Conservation (phyloP, 2,888 invertebrate species). For the Hemicrepidius hirtus region DNA sequence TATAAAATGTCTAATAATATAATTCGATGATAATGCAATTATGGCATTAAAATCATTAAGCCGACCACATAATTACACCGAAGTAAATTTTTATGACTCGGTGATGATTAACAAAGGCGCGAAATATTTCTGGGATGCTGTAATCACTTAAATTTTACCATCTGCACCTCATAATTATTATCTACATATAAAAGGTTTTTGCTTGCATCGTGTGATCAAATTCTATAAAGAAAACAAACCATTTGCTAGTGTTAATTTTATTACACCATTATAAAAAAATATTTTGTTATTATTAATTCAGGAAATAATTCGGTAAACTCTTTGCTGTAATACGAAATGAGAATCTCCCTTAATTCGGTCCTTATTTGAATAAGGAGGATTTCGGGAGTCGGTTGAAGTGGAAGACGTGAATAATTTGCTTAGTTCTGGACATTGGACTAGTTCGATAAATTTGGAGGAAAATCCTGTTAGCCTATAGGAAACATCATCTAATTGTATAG, state of each 20-base stretch:
- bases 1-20: conserved; percentile 44
- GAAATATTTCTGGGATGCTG: conserved; percentile 33
- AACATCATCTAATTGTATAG: too few relatives aligned
- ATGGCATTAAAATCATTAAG: conserved; percentile 45
- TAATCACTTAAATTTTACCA: conserved; percentile 34
- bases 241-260: conserved; percentile 1
- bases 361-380: too few relatives aligned
- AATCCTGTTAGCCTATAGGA: too few relatives aligned
- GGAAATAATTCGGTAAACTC: too few relatives aligned
- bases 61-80: conserved; percentile 36
- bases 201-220: not conserved
- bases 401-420: too few relatives aligned
- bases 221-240: not conserved
- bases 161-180: conserved; percentile 12
- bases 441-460: too few relatives aligned
- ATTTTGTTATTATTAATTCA: too few relatives aligned
- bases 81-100: conserved; percentile 37
- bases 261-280: not conserved
- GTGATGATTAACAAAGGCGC: conserved; percentile 36
- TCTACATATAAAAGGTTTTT: not conserved
- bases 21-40: conserved; percentile 51
- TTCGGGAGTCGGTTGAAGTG: too few relatives aligned
- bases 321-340: too few relatives aligned
- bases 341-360: too few relatives aligned
- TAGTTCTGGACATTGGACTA: too few relatives aligned